Percentiles rank a stretch among this genome's conserved stretches.
Evolutionary conservation across 2,888 invertebrate genomes (phyloP).

Genomic region (Orgyia antiqua): DNA sequence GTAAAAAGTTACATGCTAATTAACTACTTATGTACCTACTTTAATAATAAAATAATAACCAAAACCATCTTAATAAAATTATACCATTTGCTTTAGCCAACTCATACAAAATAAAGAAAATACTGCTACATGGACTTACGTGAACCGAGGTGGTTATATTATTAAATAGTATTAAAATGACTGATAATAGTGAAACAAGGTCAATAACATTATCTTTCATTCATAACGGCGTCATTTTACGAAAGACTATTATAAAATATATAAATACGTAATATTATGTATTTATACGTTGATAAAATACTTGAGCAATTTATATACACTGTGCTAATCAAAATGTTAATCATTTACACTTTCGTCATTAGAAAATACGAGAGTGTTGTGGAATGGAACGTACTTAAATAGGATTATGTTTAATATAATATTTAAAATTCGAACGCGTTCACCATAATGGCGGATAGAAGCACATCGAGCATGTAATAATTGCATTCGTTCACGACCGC

Average conservation of each 20-base stretch:
- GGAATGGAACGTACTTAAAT: conserved; percentile 5
- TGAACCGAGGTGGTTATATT: too few species aligned
- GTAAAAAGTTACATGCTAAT: too few species aligned
- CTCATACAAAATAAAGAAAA: too few species aligned
- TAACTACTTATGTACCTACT: too few species aligned
- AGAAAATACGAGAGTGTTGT: background rate
- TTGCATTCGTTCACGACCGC: conserved; percentile 61
- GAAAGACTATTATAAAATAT: conserved; percentile 25
- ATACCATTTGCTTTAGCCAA: too few species aligned
- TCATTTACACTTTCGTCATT: conserved; percentile 6
- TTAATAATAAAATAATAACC: too few species aligned
- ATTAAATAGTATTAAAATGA: conserved; percentile 7
- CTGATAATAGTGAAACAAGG: conserved; percentile 26
- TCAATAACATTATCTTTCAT: conserved; percentile 44
- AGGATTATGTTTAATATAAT: background rate
- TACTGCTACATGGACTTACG: too few species aligned
- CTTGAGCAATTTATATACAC: conserved; percentile 20
- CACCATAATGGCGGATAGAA: conserved; percentile 58
- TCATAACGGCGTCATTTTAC: conserved; percentile 34
- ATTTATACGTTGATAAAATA: conserved; percentile 9
- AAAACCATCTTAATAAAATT: too few species aligned
- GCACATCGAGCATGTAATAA: conserved; percentile 63
- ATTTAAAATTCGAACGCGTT: conserved; percentile 38
- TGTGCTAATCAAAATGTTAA: conserved; percentile 17
- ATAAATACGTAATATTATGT: conserved; percentile 1